Base-by-base conservation (phyloP, 2,888 invertebrate species). In the Branchipolynoe longqiensis region DNA sequence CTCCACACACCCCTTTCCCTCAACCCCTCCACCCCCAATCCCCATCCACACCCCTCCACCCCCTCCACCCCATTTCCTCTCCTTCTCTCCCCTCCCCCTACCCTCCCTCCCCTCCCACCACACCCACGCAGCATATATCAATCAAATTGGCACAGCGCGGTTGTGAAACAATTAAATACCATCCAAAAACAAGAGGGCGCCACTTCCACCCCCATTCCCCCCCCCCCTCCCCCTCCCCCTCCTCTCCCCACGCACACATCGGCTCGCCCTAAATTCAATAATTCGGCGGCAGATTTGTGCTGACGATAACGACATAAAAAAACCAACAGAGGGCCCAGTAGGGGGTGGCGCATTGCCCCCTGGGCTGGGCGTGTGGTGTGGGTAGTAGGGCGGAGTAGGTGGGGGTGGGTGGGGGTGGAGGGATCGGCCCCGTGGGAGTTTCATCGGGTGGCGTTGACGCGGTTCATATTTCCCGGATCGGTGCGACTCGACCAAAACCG, bases 101-200 rank as follows among this genome's bases (percentile, higher is more conserved):
- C 38, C 36, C 3, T 12, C 6, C 62, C 62, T 6, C 62, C 62
- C 62, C 3, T 22, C 36, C 69, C 36, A n/a, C n/a, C 36, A 12
- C 1, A 33, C 38, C 33, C 33, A 1, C 38, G 14, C 14, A 33
- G 31, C 31, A 62, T 62, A 25, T 31, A 62, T 62, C 62, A 58
- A 8, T 58, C 58, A 8, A 28, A 12, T n/a, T 56, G n/a, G 4
- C 69, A n/a, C n/a, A n/a, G n/a, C n/a, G n/a, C 33, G 22, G 36
- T 38, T 36, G 69, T 14, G 36, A 33, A 33, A 69, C 69, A 69
- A 69, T 69, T 69, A 69, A 69, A 69, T 36, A 12, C 33, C 38
- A 69, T 38, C 69, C 38, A 38, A 69, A 69, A 69, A 69, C 69
- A 69, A 69, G 33, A 36, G 69, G n/a, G 36, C 0, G 38, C 69